Evolutionary conservation across 2,888 invertebrate genomes (phyloP).

Genomic region (Orthosia cruda): DNA sequence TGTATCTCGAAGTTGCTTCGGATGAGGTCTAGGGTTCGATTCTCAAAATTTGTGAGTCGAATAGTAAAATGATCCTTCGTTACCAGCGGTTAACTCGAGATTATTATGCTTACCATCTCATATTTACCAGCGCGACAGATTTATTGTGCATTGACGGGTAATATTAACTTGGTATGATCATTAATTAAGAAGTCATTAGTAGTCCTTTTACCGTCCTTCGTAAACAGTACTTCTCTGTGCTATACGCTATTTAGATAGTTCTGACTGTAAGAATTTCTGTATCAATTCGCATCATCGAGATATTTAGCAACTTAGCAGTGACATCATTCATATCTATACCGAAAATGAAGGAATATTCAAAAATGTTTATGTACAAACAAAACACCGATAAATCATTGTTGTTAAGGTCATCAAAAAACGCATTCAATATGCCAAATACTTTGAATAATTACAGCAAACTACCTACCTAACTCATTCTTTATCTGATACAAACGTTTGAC

Average conservation of each 20-base stretch:
- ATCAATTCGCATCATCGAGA: not conserved
- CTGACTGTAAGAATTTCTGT: slow-evolving; percentile 4
- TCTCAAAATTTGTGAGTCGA: slow-evolving; percentile 14
- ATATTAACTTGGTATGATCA: slow-evolving; percentile 13
- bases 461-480: slow-evolving; percentile 9
- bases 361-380: slow-evolving; percentile 3
- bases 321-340: not conserved
- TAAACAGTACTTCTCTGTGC: slow-evolving; percentile 15
- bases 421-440: slow-evolving; percentile 11
- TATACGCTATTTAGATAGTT: no score
- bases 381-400: not conserved
- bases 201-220: slow-evolving; percentile 31
- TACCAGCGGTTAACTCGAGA: not conserved
- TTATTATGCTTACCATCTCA: not conserved
- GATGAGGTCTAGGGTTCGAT: slow-evolving; percentile 43
- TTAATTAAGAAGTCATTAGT: slow-evolving; percentile 24
- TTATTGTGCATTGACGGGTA: not conserved
- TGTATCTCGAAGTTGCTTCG: not conserved
- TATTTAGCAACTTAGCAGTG: not conserved
- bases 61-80: slow-evolving; percentile 7
- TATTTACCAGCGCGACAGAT: slow-evolving; percentile 4
- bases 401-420: slow-evolving; percentile 11
- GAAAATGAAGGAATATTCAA: not conserved
- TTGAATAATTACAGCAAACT: slow-evolving; percentile 2
- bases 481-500: slow-evolving; percentile 26